These are phyloP conservation scores for Auanema sp. DNA, from an alignment of 2,888 invertebrate genomes.

Conservation along the genomic window DNA sequence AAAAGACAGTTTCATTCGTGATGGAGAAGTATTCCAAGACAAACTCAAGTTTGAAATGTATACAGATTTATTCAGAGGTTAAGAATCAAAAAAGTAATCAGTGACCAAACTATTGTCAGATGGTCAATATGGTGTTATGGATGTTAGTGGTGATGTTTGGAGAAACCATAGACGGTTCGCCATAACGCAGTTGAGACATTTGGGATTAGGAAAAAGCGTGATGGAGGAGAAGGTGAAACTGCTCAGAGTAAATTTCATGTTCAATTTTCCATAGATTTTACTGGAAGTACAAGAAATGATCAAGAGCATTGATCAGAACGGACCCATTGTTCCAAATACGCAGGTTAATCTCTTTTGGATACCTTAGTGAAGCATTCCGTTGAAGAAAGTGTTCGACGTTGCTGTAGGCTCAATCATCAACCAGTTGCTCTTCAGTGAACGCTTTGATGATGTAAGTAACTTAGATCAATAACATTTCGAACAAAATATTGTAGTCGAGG, in stretches of 20 bases:
- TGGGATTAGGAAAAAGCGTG: slow-evolving; percentile 39
- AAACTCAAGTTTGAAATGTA: slow-evolving; percentile 26
- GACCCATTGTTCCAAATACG: too few species aligned
- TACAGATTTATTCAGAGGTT: slow-evolving; percentile 23
- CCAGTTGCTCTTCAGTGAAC: slow-evolving; percentile 32
- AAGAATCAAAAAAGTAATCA: neutral
- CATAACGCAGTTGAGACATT: slow-evolving; percentile 29
- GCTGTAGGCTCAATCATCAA: slow-evolving; percentile 36
- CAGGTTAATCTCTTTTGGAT: neutral
- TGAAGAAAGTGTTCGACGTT: slow-evolving; percentile 26
- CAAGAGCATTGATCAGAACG: neutral
- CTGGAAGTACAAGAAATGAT: neutral
- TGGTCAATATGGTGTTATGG: slow-evolving; percentile 23
- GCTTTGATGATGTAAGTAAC: slow-evolving; percentile 26
- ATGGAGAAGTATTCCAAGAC: slow-evolving; percentile 29
- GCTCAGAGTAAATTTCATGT: too few species aligned
- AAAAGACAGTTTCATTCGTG: slow-evolving; percentile 36
- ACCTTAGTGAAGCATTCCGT: neutral
- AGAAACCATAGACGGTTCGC: slow-evolving; percentile 35
- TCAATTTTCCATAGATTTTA: neutral
- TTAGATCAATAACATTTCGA: too few species aligned
- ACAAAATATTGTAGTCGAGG: slow-evolving; percentile 20
- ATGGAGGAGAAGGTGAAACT: slow-evolving; percentile 27
- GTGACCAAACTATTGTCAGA: neutral
- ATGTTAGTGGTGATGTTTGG: slow-evolving; percentile 35